Percentiles rank a stretch among this genome's conserved stretches.
Conservation (phyloP, 2,888 invertebrate species). For the Synanthedon tipuliformis region DNA sequence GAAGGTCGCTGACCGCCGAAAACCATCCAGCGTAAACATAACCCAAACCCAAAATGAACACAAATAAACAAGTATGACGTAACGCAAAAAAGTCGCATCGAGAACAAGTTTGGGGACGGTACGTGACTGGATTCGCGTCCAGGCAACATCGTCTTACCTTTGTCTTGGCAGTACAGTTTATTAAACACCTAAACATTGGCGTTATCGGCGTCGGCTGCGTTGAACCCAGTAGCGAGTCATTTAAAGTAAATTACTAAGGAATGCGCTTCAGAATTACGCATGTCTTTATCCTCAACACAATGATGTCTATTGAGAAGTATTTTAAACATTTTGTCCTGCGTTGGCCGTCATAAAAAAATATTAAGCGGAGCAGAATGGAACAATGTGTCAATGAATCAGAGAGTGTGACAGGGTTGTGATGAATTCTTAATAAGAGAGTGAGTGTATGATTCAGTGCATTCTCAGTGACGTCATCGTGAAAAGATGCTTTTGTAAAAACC, state of each 20-base stretch:
- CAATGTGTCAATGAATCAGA: constrained; percentile 47
- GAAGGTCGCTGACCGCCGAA: constrained; percentile 63
- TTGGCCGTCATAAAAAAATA: constrained; percentile 29
- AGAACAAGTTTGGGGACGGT: constrained; percentile 3
- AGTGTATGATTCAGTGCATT: constrained; percentile 37
- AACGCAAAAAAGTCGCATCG: constrained; percentile 8
- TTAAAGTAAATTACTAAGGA: constrained; percentile 22
- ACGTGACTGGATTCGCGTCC: constrained; percentile 3
- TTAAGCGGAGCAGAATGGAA: constrained; percentile 16
- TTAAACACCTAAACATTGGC: constrained; percentile 11
- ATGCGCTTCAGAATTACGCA: constrained; percentile 18
- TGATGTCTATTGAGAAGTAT: constrained; percentile 1
- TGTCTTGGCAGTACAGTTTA: neutral
- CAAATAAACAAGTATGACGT: constrained; percentile 11
- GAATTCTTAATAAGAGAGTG: constrained; percentile 34
- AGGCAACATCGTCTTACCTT: neutral
- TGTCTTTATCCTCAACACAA: constrained; percentile 4
- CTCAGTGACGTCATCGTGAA: constrained; percentile 53
- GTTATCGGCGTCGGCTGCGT: constrained; percentile 29
- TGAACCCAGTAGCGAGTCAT: constrained; percentile 20
- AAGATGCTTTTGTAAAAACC: constrained; percentile 33
- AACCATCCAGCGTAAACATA: constrained; percentile 47
- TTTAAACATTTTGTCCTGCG: constrained; percentile 13
- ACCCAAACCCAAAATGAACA: constrained; percentile 16
- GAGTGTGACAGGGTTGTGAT: constrained; percentile 37